Evolutionary conservation across 2,888 invertebrate species (phyloP).

Genomic region (Heterodera filipjevi): DNA sequence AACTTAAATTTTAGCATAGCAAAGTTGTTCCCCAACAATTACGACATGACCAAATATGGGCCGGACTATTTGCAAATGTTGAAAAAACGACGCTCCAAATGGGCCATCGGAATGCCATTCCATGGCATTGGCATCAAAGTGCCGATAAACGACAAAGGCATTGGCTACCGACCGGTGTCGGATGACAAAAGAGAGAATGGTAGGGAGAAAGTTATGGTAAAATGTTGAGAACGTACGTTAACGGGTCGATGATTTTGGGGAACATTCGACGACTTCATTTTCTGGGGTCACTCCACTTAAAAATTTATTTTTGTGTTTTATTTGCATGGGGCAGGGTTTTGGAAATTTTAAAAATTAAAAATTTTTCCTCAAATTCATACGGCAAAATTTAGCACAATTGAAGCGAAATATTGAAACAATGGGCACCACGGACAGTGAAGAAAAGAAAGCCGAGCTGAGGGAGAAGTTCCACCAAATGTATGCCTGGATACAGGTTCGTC

Average conservation of each 20-base stretch:
- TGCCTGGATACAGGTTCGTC: conserved; percentile 41
- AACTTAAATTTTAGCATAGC: neutral
- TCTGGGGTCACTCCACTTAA: no score
- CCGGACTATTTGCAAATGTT: neutral
- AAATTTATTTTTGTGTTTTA: no score
- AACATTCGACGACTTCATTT: no score
- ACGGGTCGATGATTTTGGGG: no score
- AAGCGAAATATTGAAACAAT: conserved; percentile 66
- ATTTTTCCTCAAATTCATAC: no score
- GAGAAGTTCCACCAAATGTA: conserved; percentile 39
- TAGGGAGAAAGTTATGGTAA: no score
- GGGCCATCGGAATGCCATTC: conserved; percentile 74
- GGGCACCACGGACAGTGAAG: conserved; percentile 70
- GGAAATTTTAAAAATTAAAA: no score
- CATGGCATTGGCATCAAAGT: conserved; percentile 84
- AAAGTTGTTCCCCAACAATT: conserved; percentile 6
- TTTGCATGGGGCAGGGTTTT: no score
- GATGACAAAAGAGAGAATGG: conserved; percentile 70
- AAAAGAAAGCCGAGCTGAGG: conserved; percentile 33
- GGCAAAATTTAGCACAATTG: neutral
- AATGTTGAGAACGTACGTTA: no score
- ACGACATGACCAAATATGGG: neutral
- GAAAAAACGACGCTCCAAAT: conserved; percentile 5
- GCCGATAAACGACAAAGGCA: conserved; percentile 75
- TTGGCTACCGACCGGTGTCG: conserved; percentile 80